phyloP scores from a whole-genome alignment of 1,140 invertebrate species.

The Drosophila ficusphila region DNA sequence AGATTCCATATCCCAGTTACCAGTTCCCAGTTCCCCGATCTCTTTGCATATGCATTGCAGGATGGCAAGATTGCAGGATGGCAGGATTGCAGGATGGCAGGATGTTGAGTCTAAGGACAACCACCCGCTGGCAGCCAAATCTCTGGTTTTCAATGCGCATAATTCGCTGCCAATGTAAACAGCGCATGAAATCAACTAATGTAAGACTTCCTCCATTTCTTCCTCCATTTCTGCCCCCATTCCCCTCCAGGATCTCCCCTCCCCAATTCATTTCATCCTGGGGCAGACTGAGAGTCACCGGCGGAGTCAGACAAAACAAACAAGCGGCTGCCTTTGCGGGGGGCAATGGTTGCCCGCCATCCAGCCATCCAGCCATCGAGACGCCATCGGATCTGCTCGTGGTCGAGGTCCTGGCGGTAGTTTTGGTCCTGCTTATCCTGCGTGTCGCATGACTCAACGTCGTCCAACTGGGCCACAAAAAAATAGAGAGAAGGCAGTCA shows the following conservation, averaged over 20 bases:
- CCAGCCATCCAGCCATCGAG: constrained; percentile 72
- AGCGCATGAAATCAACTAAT: constrained; percentile 83
- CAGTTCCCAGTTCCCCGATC: not conserved
- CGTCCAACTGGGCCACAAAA: constrained; percentile 45
- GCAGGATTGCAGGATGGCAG: not conserved
- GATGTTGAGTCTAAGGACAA: too few species aligned
- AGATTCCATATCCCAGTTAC: not conserved
- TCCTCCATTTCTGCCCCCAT: not conserved
- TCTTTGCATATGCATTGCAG: constrained; percentile 16
- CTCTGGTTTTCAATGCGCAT: constrained; percentile 74
- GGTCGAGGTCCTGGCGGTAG: constrained; percentile 12
- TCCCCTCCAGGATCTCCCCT: too few species aligned
- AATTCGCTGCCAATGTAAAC: constrained; percentile 82
- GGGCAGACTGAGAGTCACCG: constrained; percentile 40
- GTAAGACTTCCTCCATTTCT: constrained; percentile 49
- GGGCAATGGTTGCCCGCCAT: constrained; percentile 64
- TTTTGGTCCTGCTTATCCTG: constrained; percentile 41
- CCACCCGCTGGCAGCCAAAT: constrained; percentile 62
- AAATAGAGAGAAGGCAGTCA: constrained; percentile 20
- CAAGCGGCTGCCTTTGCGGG: constrained; percentile 51
- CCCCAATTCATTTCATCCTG: too few species aligned
- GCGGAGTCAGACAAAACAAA: constrained; percentile 75
- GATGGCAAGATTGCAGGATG: not conserved
- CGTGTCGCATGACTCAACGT: constrained; percentile 75
- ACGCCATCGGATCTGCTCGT: constrained; percentile 53